Conservation (phyloP, 64 coral and sea anemone species). For the Porites australiensis region DNA sequence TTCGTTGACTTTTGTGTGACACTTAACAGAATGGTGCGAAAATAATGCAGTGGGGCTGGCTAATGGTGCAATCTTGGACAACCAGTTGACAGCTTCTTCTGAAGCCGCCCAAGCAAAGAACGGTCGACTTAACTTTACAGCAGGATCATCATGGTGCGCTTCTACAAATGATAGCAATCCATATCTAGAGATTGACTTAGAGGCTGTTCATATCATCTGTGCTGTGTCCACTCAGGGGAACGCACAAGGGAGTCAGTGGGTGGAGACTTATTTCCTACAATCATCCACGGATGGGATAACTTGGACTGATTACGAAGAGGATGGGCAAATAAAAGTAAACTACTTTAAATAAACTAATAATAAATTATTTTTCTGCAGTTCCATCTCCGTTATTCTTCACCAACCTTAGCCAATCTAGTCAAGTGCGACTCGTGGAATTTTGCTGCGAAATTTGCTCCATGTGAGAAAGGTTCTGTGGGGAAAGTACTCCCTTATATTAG, state of each 20-base stretch:
- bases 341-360: too few species aligned
- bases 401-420: too few species aligned
- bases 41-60: constrained; percentile 1
- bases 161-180: constrained; percentile 45
- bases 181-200: constrained; percentile 68
- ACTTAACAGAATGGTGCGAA: too few species aligned
- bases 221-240: constrained; percentile 53
- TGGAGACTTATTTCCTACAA: constrained; percentile 41
- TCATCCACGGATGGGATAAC: constrained; percentile 35
- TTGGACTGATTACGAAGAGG: constrained; percentile 37
- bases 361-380: too few species aligned
- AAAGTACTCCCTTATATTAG: too few species aligned
- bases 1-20: too few species aligned
- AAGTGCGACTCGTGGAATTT: too few species aligned
- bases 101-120: constrained; percentile 16
- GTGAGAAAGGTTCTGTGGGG: too few species aligned
- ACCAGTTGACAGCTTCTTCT: constrained; percentile 18
- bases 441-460: too few species aligned
- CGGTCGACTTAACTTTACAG: constrained; percentile 34
- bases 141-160: constrained; percentile 73
- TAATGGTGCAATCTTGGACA: background rate
- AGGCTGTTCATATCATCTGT: constrained; percentile 7
- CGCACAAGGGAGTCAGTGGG: constrained; percentile 55
- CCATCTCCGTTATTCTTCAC: too few species aligned
- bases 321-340: constrained; percentile 7